A percentile compares a stretch with the other conserved stretches of the same genome.
Conservation (phyloP, 2,888 invertebrate species). For the Thereva unica region DNA sequence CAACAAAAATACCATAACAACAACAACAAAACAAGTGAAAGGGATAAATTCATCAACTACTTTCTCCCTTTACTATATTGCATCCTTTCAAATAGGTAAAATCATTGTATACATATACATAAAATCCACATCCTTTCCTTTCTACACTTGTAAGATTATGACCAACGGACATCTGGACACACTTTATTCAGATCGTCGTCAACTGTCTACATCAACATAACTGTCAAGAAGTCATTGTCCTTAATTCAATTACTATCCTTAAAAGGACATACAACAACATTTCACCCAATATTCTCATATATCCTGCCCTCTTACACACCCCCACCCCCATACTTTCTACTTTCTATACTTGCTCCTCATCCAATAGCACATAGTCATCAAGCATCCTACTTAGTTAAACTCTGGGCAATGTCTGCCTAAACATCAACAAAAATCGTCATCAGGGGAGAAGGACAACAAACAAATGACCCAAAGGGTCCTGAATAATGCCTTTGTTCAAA, state of each 20-base stretch:
- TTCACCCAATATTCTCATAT: neutral
- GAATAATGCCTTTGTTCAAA: neutral
- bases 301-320: too few relatives aligned
- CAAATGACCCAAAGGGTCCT: constrained; percentile 20
- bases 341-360: too few relatives aligned
- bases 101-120: neutral
- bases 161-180: constrained; percentile 20
- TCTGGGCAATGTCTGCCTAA: neutral
- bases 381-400: too few relatives aligned
- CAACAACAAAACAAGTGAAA: too few relatives aligned
- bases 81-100: neutral
- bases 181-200: constrained; percentile 1
- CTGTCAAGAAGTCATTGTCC: constrained; percentile 41
- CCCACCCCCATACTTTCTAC: too few relatives aligned
- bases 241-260: constrained; percentile 39
- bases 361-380: too few relatives aligned
- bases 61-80: too few relatives aligned
- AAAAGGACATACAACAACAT: constrained; percentile 26
- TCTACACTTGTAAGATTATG: too few relatives aligned
- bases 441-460: constrained; percentile 14
- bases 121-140: neutral
- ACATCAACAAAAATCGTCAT: constrained; percentile 28
- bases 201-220: constrained; percentile 41
- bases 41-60: too few relatives aligned
- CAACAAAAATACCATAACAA: too few relatives aligned